These are phyloP conservation scores for Ophioderma brevispina DNA, from an alignment of 35 echinoderm and acorn worm species.

Conservation along the genomic window DNA sequence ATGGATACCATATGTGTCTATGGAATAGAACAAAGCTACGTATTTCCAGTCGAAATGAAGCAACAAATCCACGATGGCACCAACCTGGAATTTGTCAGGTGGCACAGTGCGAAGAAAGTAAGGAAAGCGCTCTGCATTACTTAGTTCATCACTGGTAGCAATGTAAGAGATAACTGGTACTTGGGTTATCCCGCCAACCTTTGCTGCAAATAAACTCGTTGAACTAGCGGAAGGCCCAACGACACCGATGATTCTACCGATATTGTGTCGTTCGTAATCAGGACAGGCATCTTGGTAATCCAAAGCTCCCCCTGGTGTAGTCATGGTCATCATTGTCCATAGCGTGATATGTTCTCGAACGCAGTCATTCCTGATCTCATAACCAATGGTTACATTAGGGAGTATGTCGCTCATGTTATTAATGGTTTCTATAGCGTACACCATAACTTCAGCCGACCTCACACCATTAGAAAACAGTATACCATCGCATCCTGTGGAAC, in stretches of 20 bases:
- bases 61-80: constrained; percentile 28
- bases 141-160: constrained; percentile 29
- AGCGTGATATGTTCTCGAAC: neutral
- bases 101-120: constrained; percentile 14
- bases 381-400: neutral
- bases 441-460: neutral
- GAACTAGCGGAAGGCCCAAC: constrained; percentile 24
- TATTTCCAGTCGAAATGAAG: constrained; percentile 30
- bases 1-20: neutral
- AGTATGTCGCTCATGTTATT: neutral
- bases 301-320: neutral
- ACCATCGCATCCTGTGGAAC: neutral
- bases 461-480: too few species aligned
- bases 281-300: neutral
- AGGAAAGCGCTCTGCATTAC: constrained; percentile 1
- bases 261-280: neutral
- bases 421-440: neutral
- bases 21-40: constrained; percentile 20
- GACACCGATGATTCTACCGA: constrained; percentile 19
- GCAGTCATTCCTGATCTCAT: neutral
- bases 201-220: constrained; percentile 2
- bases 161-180: constrained; percentile 20
- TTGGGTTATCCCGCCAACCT: neutral
- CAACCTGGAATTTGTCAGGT: constrained; percentile 29
- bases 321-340: neutral